These are phyloP conservation scores for Stenodema calcarata DNA, from an alignment of 2,888 invertebrate species.

Conservation along the genomic window DNA sequence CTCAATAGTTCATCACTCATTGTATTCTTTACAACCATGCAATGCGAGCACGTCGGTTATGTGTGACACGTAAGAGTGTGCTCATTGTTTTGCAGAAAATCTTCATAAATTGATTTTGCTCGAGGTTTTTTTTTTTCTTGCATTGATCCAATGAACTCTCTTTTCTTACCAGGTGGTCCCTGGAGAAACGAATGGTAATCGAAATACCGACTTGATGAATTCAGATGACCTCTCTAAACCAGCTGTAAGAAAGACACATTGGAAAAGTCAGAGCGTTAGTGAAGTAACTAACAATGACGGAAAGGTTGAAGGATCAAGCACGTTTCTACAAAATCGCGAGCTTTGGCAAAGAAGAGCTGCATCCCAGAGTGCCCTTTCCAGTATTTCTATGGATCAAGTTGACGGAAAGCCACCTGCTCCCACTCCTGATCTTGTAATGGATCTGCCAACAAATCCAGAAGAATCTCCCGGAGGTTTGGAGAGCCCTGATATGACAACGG, in stretches of 20 bases:
- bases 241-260: conserved; percentile 58
- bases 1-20: too few relatives aligned
- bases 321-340: conserved; percentile 66
- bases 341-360: conserved; percentile 70
- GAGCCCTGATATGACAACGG: conserved; percentile 73
- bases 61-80: too few relatives aligned
- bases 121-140: too few relatives aligned
- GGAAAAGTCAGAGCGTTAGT: conserved; percentile 65
- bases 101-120: too few relatives aligned
- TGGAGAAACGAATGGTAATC: background rate
- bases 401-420: conserved; percentile 59
- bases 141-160: too few relatives aligned
- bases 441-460: conserved; percentile 70
- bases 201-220: background rate
- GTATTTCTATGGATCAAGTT: background rate
- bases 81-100: too few relatives aligned
- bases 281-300: conserved; percentile 58
- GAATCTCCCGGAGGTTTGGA: conserved; percentile 61
- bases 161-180: background rate
- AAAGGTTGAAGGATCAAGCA: conserved; percentile 57
- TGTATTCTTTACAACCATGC: too few relatives aligned
- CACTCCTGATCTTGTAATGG: conserved; percentile 84
- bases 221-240: conserved; percentile 36
- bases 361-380: conserved; percentile 62
- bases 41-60: too few relatives aligned